Base-by-base conservation (phyloP, 2,797 vertebrate genomes). In the Fistularia commersonii region DNA sequence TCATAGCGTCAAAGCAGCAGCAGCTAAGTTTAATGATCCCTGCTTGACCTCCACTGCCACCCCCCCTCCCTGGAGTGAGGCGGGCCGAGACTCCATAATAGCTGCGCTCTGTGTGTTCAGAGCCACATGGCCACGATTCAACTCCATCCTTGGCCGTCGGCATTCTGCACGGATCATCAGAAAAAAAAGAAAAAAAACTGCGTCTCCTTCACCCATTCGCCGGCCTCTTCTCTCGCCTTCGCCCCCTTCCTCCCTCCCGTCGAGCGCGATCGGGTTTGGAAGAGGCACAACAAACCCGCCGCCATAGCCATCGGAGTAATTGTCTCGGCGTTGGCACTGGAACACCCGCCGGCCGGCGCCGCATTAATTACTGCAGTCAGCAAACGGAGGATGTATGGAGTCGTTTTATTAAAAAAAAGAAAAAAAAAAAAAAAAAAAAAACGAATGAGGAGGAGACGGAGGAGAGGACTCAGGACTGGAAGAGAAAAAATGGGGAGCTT, bases 191-290 rank as follows among this genome's bases (percentile, higher is more conserved):
- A 32, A 47, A 68, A 66, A 71, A 59, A 76, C 64, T 74, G 71
- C 66, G 45, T 73, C 71, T 77, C 77, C 71, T 79, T 77, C 69
- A 69, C 63, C 71, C 52, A 6, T 23, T 11, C 0, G 6, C 54
- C 65, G 59, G 69, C 71, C 69, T 56, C 6, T 3, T 53, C 41
- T 62, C 23, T 23, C 23, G 23, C 23, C 4, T 23, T 23, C 2
- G 23, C 23, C 23, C 23, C 23, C 40, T 5, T 3, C 32, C 59
- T 62, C 45, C 45, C 55, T 38, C 70, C 49, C 1, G 32, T 52
- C 59, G 61, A 40, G 54, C 54, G 43, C 67, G 50, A 46, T 67
- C 41, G 58, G 69, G 72, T 59, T 65, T 79, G 77, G 65, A 79
- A 66, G 3, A 9, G 11, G 8, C n/a, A 49, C 59, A 59, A 49